phyloP scores from a whole-genome alignment of 2,888 invertebrate genomes.

The Drosophila borealis region DNA sequence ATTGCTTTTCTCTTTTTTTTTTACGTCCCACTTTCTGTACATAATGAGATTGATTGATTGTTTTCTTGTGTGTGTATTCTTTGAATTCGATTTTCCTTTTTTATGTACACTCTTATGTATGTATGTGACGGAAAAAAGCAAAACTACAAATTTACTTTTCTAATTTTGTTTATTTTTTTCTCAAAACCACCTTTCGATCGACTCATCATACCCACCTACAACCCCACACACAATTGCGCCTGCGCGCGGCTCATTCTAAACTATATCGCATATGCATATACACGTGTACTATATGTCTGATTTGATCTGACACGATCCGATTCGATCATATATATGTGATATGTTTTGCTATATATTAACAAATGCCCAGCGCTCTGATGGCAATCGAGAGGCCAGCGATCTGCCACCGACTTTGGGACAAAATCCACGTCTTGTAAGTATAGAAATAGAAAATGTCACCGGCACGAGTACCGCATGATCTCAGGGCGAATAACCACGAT shows the following conservation, averaged over 20 bases:
- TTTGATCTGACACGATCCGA: slow-evolving; percentile 12
- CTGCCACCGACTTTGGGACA: slow-evolving; percentile 80
- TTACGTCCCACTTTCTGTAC: slow-evolving; percentile 20
- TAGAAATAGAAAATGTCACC: slow-evolving; percentile 50
- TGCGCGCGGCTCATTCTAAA: slow-evolving; percentile 49
- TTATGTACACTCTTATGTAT: slow-evolving; percentile 26
- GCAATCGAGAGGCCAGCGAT: slow-evolving; percentile 81
- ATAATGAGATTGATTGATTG: slow-evolving; percentile 39
- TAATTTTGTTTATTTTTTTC: slow-evolving; percentile 64
- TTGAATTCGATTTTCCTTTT: slow-evolving; percentile 40
- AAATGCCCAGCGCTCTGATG: slow-evolving; percentile 77
- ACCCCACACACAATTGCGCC: slow-evolving; percentile 63
- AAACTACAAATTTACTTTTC: slow-evolving; percentile 54
- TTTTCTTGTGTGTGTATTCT: slow-evolving; percentile 40
- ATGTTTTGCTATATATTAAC: slow-evolving; percentile 28
- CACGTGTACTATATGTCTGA: slow-evolving; percentile 22
- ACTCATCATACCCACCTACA: slow-evolving; percentile 73
- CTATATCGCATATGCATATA: slow-evolving; percentile 38
- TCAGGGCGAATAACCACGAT: slow-evolving; percentile 10
- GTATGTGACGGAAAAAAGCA: slow-evolving; percentile 31
- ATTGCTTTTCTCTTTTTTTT: slow-evolving; percentile 73
- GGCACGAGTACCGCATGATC: slow-evolving; percentile 71
- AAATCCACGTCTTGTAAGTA: slow-evolving; percentile 81
- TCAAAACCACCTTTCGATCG: slow-evolving; percentile 72
- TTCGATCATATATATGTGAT: slow-evolving; percentile 37